These are phyloP conservation scores for Lysandra coridon DNA, from an alignment of 2,888 invertebrate genomes.

Conservation along the genomic window DNA sequence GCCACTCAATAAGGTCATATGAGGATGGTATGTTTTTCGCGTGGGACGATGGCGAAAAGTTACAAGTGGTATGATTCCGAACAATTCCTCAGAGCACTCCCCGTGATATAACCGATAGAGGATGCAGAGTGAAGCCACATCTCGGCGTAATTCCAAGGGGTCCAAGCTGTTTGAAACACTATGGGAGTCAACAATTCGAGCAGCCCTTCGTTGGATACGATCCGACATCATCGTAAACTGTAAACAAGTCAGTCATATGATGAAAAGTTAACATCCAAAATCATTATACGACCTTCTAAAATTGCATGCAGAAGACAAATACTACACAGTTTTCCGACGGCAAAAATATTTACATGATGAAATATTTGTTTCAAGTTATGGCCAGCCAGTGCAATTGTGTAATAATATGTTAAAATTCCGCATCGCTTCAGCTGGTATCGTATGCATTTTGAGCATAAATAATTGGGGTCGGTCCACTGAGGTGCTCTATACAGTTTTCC, in stretches of 20 bases:
- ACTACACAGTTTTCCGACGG: neutral
- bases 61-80: too few relatives aligned
- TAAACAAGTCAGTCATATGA: neutral
- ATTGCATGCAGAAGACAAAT: neutral
- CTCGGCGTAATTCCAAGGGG: too few relatives aligned
- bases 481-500: constrained; percentile 5
- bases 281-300: neutral
- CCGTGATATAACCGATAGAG: too few relatives aligned
- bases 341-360: constrained; percentile 13
- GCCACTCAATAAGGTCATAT: too few relatives aligned
- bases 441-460: constrained; percentile 14
- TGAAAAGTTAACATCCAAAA: neutral
- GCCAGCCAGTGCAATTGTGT: constrained; percentile 10
- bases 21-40: too few relatives aligned
- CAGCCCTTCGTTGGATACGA: too few relatives aligned
- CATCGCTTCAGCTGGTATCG: neutral
- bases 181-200: too few relatives aligned
- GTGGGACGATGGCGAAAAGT: too few relatives aligned
- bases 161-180: too few relatives aligned
- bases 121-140: too few relatives aligned
- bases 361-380: constrained; percentile 12
- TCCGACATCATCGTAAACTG: too few relatives aligned
- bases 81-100: too few relatives aligned
- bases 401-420: constrained; percentile 4
- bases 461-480: constrained; percentile 16